Base-by-base conservation (phyloP, 2,888 invertebrate species). In the Timema cristinae region DNA sequence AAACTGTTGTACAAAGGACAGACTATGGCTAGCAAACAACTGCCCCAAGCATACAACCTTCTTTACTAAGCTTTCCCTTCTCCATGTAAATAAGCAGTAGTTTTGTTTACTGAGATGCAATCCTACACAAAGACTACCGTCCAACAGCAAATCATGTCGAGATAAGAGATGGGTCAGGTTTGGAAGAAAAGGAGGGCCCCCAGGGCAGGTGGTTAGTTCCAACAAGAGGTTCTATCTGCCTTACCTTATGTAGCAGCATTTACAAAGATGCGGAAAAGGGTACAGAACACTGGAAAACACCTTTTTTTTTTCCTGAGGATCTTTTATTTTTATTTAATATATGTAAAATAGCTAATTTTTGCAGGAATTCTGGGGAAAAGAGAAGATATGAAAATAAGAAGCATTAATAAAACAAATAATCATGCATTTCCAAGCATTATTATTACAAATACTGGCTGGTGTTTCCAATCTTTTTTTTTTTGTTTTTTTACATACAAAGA, bases 381-480 rank as follows among this genome's bases (percentile, higher is more conserved):
- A 80, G 76, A 76, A 78, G 76, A 77, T 82, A 63, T 81, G 83
- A 83, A 77, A 77, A 77, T 32, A 76, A 82, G 78, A 83, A 83
- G 83, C 83, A 83, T 83, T 87, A 87, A 87, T 87, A 86, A 91
- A 91, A 91, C 90, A 90, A 90, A 90, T 90, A 90, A 89, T 88
- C 91, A 91, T 91, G 91, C 91, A 91, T 89, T 87, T 88, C 86
- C 87, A 91, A 91, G 91, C 91, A 90, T 91, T 91, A 91, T 91
- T 91, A 91, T 91, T 91, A 91, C 87, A 87, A 87, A 87, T 87
- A 87, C 90, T 90, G 90, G 90, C 89, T 88, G 83, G 83, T 77
- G 74, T 74, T 70, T 32, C 32, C 32, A 32, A 32, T 32, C 32
- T 32, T 32, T 32, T 73, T 72, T 73, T 71, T 79, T 82, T 85